Base-by-base conservation (phyloP, 2,797 vertebrate genomes). In the Hoplostethus mediterraneus region DNA sequence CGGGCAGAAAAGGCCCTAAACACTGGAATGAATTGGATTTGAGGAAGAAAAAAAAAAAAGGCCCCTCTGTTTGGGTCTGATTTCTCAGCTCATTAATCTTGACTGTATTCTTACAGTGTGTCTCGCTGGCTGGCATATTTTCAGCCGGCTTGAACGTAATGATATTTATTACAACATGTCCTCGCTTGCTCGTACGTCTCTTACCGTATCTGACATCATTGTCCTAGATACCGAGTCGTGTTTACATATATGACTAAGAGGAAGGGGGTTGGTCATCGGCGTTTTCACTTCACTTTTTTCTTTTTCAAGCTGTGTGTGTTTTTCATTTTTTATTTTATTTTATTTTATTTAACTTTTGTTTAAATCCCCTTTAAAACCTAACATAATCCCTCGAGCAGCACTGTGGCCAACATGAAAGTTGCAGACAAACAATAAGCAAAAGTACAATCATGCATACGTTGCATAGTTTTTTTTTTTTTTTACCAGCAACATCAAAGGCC, bases 21-120 rank as follows among this genome's bases (percentile, higher is more conserved):
- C 83, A 72, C 12, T 48, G 65, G 67, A 73, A 76, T 53, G 63
- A 77, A 64, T 66, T 78, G 53, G 60, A 75, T 54, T 66, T 66
- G 75, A 67, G 67, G 58, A 63, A 71, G 69, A 71, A 59, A 61
- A 28, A 0, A 28, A 0, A 62, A 71, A 59, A 61, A 28, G 0
- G 11, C 13, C 36, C 58, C 42, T 42, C 69, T 90, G 83, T 90
- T 91, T 89, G 85, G 83, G 82, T 89, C 78, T 83, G 70, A 90
- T 89, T 91, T 87, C 83, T 87, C 82, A 85, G 84, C 87, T 87
- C 89, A 86, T 93, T 91, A 83, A 90, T 92, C 90, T 89, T 91
- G 38, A 72, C 68, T 72, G 66, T 25, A 78, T 87, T 87, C 70
- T 65, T 67, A 63, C 55, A 67, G 75, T 70, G 67, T 47, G 44